Percentiles rank a stretch among this genome's conserved stretches.
Evolutionary conservation across 2,888 invertebrate species (phyloP).

Genomic region (Callinectes sapidus): DNA sequence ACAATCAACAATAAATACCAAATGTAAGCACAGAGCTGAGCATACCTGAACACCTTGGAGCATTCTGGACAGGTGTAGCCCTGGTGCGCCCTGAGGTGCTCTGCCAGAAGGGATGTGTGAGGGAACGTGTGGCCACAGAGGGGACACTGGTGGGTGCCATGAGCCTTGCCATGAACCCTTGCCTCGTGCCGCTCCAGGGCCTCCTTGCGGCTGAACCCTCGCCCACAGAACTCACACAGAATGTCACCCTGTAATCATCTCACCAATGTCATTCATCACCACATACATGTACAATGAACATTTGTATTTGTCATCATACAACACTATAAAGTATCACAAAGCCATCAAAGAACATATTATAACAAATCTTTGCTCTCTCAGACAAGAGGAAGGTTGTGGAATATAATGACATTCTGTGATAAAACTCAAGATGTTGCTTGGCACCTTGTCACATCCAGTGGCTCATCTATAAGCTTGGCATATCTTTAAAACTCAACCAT

Average conservation of each 20-base stretch:
- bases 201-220: constrained; percentile 63
- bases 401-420: too few species aligned
- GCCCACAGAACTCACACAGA: constrained; percentile 61
- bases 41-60: constrained; percentile 29
- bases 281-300: background rate
- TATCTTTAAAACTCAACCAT: too few species aligned
- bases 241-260: constrained; percentile 25
- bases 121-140: constrained; percentile 57
- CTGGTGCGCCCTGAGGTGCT: constrained; percentile 62
- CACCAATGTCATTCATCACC: background rate
- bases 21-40: background rate
- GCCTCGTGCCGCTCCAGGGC: constrained; percentile 62
- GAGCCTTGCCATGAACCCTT: constrained; percentile 39
- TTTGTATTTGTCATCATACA: background rate
- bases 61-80: constrained; percentile 60
- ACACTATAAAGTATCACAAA: background rate
- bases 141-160: constrained; percentile 61
- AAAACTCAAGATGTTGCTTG: too few species aligned
- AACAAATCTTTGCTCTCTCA: too few species aligned
- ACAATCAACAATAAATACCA: too few species aligned
- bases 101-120: constrained; percentile 60
- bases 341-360: too few species aligned
- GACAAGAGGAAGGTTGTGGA: too few species aligned
- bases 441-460: too few species aligned
- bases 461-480: too few species aligned